Evolutionary conservation across 2,797 vertebrate species (phyloP).

Genomic region (Catostomus latipinnis): DNA sequence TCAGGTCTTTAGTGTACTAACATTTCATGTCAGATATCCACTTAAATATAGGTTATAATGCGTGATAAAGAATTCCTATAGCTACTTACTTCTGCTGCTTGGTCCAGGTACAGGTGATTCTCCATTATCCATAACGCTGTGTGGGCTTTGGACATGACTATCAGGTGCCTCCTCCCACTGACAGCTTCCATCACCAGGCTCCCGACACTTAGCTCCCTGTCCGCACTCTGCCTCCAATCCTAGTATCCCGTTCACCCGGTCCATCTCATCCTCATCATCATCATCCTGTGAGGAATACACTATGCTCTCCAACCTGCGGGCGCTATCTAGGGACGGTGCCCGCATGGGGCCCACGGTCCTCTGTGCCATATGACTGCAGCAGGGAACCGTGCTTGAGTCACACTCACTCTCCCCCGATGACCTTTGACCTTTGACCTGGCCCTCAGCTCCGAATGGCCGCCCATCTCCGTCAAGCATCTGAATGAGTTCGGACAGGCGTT

Average conservation of each 20-base stretch:
- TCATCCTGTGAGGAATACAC: constrained; percentile 84
- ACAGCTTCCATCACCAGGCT: constrained; percentile 70
- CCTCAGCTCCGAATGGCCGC: constrained; percentile 74
- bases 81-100: constrained; percentile 82
- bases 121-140: constrained; percentile 70
- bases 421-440: constrained; percentile 77
- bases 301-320: constrained; percentile 84
- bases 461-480: constrained; percentile 72
- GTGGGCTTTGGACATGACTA: constrained; percentile 71
- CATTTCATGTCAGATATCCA: background rate
- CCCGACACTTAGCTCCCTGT: constrained; percentile 78
- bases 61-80: background rate
- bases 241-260: constrained; percentile 82
- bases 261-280: constrained; percentile 54
- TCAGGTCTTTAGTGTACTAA: too few species aligned
- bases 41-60: background rate
- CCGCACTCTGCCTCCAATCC: constrained; percentile 82
- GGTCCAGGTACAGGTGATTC: constrained; percentile 79
- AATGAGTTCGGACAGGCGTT: constrained; percentile 72
- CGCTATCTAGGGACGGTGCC: constrained; percentile 86
- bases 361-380: constrained; percentile 68
- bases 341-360: constrained; percentile 77
- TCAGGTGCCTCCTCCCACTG: constrained; percentile 80
- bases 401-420: constrained; percentile 78
- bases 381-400: constrained; percentile 82